Conservation (phyloP, 1,140 invertebrate genomes). For the Teleopsis dalmanni region DNA sequence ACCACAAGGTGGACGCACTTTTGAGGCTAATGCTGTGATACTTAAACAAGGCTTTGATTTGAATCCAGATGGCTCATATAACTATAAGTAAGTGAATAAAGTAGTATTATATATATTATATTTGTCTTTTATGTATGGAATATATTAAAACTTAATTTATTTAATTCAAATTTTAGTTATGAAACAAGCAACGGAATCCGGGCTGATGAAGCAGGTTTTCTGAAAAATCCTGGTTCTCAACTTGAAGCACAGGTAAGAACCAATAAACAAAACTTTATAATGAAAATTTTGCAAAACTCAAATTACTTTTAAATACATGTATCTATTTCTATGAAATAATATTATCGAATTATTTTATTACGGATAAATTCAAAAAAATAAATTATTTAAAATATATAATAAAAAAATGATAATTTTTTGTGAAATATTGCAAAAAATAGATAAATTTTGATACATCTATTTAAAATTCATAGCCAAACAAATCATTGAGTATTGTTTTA, state of each 20-base stretch:
- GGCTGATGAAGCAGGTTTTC: conserved; percentile 54
- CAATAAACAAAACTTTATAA: too few species aligned
- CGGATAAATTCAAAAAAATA: too few species aligned
- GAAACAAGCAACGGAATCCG: conserved; percentile 57
- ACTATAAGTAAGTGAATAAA: conserved; percentile 36
- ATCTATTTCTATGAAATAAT: too few species aligned
- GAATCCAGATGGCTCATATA: conserved; percentile 47
- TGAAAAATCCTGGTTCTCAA: conserved; percentile 49
- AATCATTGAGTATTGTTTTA: too few species aligned
- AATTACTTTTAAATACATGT: too few species aligned
- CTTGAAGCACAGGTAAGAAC: conserved; percentile 46
- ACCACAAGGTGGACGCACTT: conserved; percentile 24
- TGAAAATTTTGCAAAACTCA: too few species aligned
- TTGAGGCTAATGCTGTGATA: conserved; percentile 42
- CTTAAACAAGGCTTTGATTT: conserved; percentile 45
- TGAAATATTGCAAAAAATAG: too few species aligned
- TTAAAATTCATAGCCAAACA: too few species aligned
- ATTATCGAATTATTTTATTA: too few species aligned
- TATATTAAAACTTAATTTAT: conserved; percentile 8
- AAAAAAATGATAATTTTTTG: too few species aligned
- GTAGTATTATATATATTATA: not conserved
- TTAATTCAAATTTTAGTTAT: conserved; percentile 43
- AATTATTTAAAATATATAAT: too few species aligned
- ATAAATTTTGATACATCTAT: too few species aligned
- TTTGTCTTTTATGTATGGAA: not conserved